A percentile compares a stretch with the other conserved stretches of the same genome.
phyloP scores from a whole-genome alignment of 2,113 vertebrate genomes.

The Larimichthys crocea region DNA sequence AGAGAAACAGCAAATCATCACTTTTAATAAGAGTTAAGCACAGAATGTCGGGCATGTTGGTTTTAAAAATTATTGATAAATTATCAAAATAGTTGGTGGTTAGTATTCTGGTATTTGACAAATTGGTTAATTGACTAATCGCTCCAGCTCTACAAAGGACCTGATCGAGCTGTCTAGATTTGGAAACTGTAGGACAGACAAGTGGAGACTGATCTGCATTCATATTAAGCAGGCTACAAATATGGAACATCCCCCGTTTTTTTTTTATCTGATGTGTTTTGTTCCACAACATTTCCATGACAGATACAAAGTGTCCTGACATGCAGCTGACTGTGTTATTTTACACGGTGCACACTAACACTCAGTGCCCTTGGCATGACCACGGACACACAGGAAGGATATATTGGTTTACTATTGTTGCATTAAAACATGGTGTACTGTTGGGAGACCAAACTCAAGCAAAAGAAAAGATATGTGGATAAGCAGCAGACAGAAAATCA shows the following conservation, averaged over 20 bases:
- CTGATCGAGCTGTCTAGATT: background rate
- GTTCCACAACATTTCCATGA: background rate
- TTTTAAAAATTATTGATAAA: background rate
- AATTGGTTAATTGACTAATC: background rate
- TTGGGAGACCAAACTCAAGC: background rate
- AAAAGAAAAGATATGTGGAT: background rate
- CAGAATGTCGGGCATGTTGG: background rate
- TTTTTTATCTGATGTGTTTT: background rate
- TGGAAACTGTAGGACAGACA: background rate
- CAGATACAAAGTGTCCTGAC: background rate
- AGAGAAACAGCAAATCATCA: background rate
- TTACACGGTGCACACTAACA: background rate
- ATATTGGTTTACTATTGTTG: background rate
- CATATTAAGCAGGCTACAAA: background rate
- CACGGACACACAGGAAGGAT: background rate
- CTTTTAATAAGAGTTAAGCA: too few species aligned
- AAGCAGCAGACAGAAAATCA: background rate
- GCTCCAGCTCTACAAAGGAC: background rate
- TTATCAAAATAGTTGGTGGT: background rate
- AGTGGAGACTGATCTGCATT: background rate
- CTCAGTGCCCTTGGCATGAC: conserved; percentile 1
- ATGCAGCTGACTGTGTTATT: background rate
- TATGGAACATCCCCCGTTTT: too few species aligned
- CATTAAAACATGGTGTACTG: background rate
- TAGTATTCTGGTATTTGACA: background rate